Conservation (phyloP, 2,113 vertebrate species). For the Notothenia rossii region DNA sequence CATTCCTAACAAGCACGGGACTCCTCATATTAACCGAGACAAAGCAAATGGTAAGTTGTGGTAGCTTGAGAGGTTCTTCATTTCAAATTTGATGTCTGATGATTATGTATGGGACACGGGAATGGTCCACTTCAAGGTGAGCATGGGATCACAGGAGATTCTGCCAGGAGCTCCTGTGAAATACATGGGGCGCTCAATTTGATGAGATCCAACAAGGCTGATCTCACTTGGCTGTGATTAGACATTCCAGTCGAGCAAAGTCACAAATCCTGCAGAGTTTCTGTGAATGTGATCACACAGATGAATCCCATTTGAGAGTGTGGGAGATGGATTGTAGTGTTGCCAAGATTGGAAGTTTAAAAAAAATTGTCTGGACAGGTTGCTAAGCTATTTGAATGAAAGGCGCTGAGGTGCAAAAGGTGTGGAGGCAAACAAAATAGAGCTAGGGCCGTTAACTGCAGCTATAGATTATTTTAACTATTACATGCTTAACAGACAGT, state of each 20-base stretch:
- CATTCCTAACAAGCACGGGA: constrained; percentile 69
- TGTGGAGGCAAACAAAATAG: constrained; percentile 32
- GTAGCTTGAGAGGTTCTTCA: constrained; percentile 58
- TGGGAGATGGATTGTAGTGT: constrained; percentile 55
- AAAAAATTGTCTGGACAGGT: constrained; percentile 43
- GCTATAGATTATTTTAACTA: constrained; percentile 9
- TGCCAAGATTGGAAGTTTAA: constrained; percentile 52
- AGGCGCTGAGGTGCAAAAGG: constrained; percentile 20
- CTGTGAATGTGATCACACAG: constrained; percentile 57
- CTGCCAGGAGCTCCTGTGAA: constrained; percentile 56
- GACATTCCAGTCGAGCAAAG: constrained; percentile 54
- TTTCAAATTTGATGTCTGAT: constrained; percentile 69
- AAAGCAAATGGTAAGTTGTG: constrained; percentile 73
- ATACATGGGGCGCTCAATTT: constrained; percentile 50
- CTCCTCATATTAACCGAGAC: constrained; percentile 69
- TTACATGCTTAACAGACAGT: constrained; percentile 1
- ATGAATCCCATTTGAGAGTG: constrained; percentile 59
- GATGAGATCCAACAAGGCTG: constrained; percentile 61
- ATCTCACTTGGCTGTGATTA: constrained; percentile 53
- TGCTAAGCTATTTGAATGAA: constrained; percentile 56
- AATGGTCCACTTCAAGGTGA: constrained; percentile 70
- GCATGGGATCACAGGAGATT: constrained; percentile 57
- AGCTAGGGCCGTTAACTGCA: constrained; percentile 37
- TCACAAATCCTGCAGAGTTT: constrained; percentile 53
- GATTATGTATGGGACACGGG: constrained; percentile 65